phyloP scores from a whole-genome alignment of 2,888 invertebrate genomes.

The Eupithecia vulgata region DNA sequence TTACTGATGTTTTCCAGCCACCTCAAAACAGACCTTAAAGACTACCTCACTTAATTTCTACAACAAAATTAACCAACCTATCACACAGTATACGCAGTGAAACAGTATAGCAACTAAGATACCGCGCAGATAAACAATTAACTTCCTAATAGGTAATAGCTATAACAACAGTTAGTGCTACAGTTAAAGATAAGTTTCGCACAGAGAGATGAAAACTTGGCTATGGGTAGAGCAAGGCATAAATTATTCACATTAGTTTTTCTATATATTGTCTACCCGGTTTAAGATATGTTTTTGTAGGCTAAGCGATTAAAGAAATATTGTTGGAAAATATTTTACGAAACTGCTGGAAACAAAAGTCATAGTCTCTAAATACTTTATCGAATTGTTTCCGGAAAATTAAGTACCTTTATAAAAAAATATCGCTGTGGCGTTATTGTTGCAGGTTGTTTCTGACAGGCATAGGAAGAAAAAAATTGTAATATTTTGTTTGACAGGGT shows the following conservation, averaged over 20 bases:
- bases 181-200: conserved; percentile 49
- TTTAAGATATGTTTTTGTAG: too few species aligned
- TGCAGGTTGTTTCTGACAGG: too few species aligned
- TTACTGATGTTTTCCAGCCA: background rate
- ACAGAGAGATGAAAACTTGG: conserved; percentile 20
- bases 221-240: background rate
- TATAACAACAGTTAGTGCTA: conserved; percentile 53
- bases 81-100: conserved; percentile 14
- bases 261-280: background rate
- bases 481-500: too few species aligned
- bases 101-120: conserved; percentile 19
- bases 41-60: background rate
- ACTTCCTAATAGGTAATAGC: conserved; percentile 47
- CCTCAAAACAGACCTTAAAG: background rate
- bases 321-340: too few species aligned
- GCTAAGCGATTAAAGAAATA: too few species aligned
- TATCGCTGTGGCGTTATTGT: too few species aligned
- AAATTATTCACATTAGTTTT: background rate
- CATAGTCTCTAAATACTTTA: too few species aligned
- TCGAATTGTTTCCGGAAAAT: too few species aligned
- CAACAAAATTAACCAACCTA: conserved; percentile 11
- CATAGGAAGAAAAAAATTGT: too few species aligned
- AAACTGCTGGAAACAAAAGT: too few species aligned
- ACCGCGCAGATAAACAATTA: conserved; percentile 40
- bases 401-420: too few species aligned